Conservation (phyloP, 2,113 vertebrate species). For the Mormyrus iriodes region DNA sequence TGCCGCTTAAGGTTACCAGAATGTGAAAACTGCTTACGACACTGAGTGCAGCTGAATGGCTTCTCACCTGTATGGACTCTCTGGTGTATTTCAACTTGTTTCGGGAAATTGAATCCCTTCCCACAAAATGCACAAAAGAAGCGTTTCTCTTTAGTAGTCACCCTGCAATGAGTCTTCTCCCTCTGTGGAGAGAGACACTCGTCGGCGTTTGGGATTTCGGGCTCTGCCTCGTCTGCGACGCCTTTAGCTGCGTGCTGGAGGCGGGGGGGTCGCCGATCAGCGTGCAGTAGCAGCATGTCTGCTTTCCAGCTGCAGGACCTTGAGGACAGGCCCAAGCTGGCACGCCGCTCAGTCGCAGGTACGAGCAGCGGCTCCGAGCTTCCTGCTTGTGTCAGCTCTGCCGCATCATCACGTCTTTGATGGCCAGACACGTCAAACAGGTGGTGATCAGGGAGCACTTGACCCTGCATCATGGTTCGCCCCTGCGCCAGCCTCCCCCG, state of each 20-base stretch:
- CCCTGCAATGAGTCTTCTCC: neutral
- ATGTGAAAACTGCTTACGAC: slow-evolving; percentile 15
- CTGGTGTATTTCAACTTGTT: slow-evolving; percentile 24
- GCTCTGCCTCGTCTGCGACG: neutral
- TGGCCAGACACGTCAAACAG: neutral
- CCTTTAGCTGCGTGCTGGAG: neutral
- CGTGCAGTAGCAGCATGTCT: neutral
- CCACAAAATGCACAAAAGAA: slow-evolving; percentile 21
- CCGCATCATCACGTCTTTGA: neutral
- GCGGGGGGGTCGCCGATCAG: neutral
- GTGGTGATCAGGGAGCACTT: neutral
- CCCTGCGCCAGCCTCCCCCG: neutral
- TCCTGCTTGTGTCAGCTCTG: neutral
- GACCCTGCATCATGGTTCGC: neutral
- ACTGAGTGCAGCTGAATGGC: slow-evolving; percentile 22
- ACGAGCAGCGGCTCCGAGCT: neutral
- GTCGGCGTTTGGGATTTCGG: neutral
- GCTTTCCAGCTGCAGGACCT: neutral
- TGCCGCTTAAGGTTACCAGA: slow-evolving; percentile 20
- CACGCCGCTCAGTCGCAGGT: neutral
- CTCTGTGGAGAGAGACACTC: neutral
- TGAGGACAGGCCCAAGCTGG: neutral
- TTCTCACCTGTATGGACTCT: slow-evolving; percentile 22
- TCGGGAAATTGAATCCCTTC: slow-evolving; percentile 19
- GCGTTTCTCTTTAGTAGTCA: neutral